Percentiles rank a stretch among this genome's conserved stretches.
Evolutionary conservation across 2,113 vertebrate species (phyloP).

Genomic region (Ranitomeya imitator): DNA sequence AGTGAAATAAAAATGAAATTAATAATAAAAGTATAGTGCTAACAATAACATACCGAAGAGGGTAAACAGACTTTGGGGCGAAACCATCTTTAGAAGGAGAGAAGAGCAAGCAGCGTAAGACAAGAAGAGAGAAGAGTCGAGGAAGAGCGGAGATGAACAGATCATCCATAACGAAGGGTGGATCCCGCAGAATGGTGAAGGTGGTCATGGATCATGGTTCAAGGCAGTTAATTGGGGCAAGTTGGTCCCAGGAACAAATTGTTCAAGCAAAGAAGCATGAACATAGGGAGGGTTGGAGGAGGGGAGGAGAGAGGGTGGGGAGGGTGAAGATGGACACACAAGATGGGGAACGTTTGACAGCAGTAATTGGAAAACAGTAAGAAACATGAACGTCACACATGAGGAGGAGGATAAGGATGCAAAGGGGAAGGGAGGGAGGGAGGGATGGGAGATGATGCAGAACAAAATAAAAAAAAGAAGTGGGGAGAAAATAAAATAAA

Average conservation of each 20-base stretch:
- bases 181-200: slow-evolving; percentile 99
- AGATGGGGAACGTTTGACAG: slow-evolving; percentile 68
- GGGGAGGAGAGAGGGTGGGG: slow-evolving; percentile 66
- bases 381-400: slow-evolving; percentile 76
- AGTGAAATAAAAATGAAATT: slow-evolving; percentile 83
- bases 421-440: slow-evolving; percentile 76
- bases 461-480: slow-evolving; percentile 86
- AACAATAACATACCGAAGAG: slow-evolving; percentile 94
- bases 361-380: slow-evolving; percentile 77
- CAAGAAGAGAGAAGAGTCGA: slow-evolving; percentile 99
- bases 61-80: slow-evolving; percentile 92
- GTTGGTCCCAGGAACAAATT: slow-evolving; percentile 95
- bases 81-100: slow-evolving; percentile 92
- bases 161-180: slow-evolving; percentile 99
- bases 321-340: slow-evolving; percentile 68
- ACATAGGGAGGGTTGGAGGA: slow-evolving; percentile 78
- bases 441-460: slow-evolving; percentile 76
- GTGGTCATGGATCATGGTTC: slow-evolving; percentile 99
- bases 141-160: slow-evolving; percentile 99
- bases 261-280: slow-evolving; percentile 91
- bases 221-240: slow-evolving; percentile 95
- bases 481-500: slow-evolving; percentile 97
- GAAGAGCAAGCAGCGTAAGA: slow-evolving; percentile 97
- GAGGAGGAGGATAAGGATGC: slow-evolving; percentile 76
- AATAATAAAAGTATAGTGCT: slow-evolving; percentile 91